These are phyloP conservation scores for Ceyx margarethae DNA, from an alignment of 2,113 vertebrate species.

Conservation along the genomic window DNA sequence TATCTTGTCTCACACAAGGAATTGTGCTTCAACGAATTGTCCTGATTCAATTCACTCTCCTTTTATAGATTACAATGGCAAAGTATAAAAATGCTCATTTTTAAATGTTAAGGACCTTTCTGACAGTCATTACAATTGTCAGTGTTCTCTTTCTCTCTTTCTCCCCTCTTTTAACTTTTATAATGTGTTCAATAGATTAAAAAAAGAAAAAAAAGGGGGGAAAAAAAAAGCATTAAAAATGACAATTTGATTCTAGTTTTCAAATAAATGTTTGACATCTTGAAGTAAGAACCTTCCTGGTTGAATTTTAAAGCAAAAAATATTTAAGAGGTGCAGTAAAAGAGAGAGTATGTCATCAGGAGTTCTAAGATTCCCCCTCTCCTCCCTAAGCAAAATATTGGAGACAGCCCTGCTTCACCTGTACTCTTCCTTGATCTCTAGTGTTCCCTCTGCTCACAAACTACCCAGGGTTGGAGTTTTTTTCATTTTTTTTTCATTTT, in stretches of 20 bases:
- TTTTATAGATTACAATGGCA: not conserved
- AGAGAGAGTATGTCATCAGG: not conserved
- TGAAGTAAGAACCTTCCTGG: not conserved
- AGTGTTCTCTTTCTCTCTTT: not conserved
- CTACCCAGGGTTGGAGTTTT: not conserved
- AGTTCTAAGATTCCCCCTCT: not conserved
- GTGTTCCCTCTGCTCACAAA: not conserved
- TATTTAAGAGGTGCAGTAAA: not conserved
- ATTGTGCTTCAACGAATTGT: not conserved
- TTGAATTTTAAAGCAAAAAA: not conserved
- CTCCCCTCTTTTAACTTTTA: not conserved
- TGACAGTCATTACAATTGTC: not conserved
- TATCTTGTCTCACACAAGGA: not conserved
- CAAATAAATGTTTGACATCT: not conserved
- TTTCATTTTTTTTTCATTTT: not conserved
- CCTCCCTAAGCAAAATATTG: not conserved
- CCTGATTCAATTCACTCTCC: not conserved
- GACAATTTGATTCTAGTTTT: not conserved
- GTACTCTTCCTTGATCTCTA: not conserved
- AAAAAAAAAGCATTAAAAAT: not conserved
- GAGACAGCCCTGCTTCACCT: not conserved
- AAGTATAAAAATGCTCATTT: not conserved
- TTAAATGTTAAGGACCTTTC: not conserved
- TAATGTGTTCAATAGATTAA: not conserved
- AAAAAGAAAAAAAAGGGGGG: too few species aligned